Percentiles rank a stretch among this genome's conserved stretches.
Evolutionary conservation across 2,797 vertebrate species (phyloP).

Genomic region (Sciaenops ocellatus): DNA sequence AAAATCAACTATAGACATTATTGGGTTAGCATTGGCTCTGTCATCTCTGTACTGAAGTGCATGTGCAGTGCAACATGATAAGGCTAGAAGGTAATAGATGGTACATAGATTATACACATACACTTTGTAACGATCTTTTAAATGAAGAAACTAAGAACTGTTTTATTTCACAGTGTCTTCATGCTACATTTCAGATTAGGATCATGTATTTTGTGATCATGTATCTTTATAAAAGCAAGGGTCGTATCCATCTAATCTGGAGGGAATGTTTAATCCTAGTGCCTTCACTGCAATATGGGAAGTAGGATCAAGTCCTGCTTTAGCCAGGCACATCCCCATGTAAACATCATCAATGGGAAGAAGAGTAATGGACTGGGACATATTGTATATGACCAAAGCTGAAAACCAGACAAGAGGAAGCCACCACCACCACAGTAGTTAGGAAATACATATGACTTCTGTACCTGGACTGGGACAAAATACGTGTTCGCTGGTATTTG

Average conservation of each 20-base stretch:
- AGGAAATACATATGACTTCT: constrained; percentile 74
- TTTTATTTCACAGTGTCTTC: too few species aligned
- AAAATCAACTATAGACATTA: too few species aligned
- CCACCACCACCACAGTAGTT: constrained; percentile 87
- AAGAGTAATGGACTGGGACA: constrained; percentile 70
- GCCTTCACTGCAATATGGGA: constrained; percentile 85
- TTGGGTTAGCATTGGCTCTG: too few species aligned
- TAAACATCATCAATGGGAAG: constrained; percentile 92
- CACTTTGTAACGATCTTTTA: too few species aligned
- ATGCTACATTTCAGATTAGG: constrained; percentile 72
- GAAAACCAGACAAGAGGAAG: constrained; percentile 86
- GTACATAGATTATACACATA: too few species aligned
- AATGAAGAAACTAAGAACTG: too few species aligned
- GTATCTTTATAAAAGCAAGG: constrained; percentile 89
- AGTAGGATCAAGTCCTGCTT: constrained; percentile 79
- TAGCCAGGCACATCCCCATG: constrained; percentile 90
- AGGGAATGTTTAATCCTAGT: constrained; percentile 76
- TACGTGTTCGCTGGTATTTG: constrained; percentile 90
- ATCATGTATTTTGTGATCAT: constrained; percentile 85
- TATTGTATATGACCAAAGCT: constrained; percentile 75
- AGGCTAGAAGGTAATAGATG: too few species aligned
- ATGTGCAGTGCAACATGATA: too few species aligned
- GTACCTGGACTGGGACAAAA: constrained; percentile 85
- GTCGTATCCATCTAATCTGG: constrained; percentile 67
- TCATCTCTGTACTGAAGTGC: too few species aligned